A percentile compares a stretch with the other conserved stretches of the same genome.
phyloP scores from a whole-genome alignment of 2,797 vertebrate genomes.

The Catamblyrhynchus diadema region DNA sequence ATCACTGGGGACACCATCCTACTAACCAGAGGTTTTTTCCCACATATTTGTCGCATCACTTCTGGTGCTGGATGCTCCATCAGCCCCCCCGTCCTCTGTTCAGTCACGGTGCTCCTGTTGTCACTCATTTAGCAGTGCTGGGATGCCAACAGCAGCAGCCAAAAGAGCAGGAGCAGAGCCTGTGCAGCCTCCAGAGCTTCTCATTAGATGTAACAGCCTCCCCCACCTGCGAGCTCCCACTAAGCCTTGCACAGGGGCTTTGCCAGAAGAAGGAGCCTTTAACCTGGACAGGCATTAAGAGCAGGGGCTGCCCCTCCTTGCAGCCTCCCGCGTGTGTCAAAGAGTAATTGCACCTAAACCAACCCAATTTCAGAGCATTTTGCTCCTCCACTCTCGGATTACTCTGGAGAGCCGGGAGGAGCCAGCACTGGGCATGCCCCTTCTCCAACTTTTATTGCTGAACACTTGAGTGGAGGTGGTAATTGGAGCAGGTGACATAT shows the following conservation, averaged over 20 bases:
- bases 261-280: neutral
- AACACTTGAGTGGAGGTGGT: conserved; percentile 67
- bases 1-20: neutral
- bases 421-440: neutral
- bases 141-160: neutral
- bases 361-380: neutral
- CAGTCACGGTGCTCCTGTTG: neutral
- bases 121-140: neutral
- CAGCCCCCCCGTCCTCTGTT: neutral
- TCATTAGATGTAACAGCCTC: neutral
- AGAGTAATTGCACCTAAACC: conserved; percentile 22
- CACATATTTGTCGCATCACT: neutral
- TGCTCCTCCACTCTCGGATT: neutral
- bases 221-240: neutral
- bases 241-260: neutral
- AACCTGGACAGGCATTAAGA: neutral
- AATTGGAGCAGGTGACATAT: conserved; percentile 71
- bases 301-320: neutral
- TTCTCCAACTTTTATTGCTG: conserved; percentile 58
- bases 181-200: neutral
- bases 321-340: neutral
- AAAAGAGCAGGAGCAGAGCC: neutral
- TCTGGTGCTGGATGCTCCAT: neutral
- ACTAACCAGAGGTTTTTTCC: neutral
- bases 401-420: neutral